These are phyloP conservation scores for Poeciliopsis infans DNA, from an alignment of 2,797 vertebrate genomes.

Conservation along the genomic window DNA sequence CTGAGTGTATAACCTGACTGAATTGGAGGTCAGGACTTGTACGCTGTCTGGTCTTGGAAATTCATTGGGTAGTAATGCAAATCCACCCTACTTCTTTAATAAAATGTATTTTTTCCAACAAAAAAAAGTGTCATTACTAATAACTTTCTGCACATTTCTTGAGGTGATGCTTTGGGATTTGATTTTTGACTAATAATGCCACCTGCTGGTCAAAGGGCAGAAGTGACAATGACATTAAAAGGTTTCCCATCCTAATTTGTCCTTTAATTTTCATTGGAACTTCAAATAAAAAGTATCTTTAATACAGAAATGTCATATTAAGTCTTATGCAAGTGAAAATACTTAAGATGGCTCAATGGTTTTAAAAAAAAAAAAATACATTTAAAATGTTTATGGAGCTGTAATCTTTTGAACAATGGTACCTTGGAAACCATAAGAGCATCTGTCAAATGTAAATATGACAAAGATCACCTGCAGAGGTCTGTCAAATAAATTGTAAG, in stretches of 20 bases:
- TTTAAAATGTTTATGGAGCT: not conserved
- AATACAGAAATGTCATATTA: not conserved
- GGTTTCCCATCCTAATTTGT: not conserved
- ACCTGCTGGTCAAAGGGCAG: conserved; percentile 8
- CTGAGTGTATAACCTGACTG: conserved; percentile 11
- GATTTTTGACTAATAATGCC: conserved; percentile 15
- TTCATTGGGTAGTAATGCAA: conserved; percentile 70
- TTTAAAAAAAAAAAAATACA: not conserved
- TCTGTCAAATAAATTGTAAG: not conserved
- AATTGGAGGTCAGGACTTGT: conserved; percentile 26
- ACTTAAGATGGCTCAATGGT: too few species aligned
- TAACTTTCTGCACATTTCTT: not conserved
- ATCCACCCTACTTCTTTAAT: conserved; percentile 72
- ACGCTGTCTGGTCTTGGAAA: conserved; percentile 11
- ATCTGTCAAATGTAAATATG: not conserved
- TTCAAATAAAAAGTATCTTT: not conserved
- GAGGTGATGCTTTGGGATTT: not conserved
- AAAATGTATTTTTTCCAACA: conserved; percentile 58
- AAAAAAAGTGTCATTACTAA: not conserved
- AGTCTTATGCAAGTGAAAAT: not conserved
- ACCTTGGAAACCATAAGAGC: not conserved
- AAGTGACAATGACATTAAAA: not conserved
- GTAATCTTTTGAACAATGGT: not conserved
- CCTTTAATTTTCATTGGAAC: not conserved
- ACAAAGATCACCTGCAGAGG: not conserved